Evolutionary conservation across 1,140 invertebrate species (phyloP), one percentile per base, ranked within the genome.

Genomic region (Drosophila kikkawai): DNA sequence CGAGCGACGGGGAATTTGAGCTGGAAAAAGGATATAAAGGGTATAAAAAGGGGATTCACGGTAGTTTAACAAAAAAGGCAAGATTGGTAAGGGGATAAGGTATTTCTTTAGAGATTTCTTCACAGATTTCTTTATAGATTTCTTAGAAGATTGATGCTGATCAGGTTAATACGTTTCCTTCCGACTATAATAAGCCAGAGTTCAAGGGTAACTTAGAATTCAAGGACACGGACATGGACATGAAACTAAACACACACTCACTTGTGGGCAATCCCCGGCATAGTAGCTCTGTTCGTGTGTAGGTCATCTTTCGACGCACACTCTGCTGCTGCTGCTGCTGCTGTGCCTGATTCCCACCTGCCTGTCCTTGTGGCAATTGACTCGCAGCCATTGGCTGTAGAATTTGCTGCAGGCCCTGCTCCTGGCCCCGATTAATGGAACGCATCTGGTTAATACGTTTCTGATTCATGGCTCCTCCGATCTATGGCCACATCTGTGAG

Each of bases 281-380:
- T 9, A 75, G 42, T 4, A 80, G 42, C 58, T 83, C 81, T 11
- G 80, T 69, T 0, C 80, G 29, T 4, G 66, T 76, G 37, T 50
- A 76, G 7, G 71, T 79, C n/a, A 32, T 79, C 47, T 83, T 83
- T 1, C 80, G 80, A 12, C 63, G 37, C 11, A 64, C 6, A 1
- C 11, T 41, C 26, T 55, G 15, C 6, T 22, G 22, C 19, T 19
- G 15, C 6, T 22, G 22, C 19, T 19, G 19, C 22, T 29, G 26
- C 3, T 22, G 48, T 44, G 17, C 53, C 13, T 15, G 36, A 13
- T 4, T 32, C n/a, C 34, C 55, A 11, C 15, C 22, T 45, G 26
- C 26, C 26, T 63, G 64, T 6, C 11, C 34, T n/a, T 44, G 34
- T 2, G 48, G 26, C n/a, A 17, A 9, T 2, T 67, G 67, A 7